Evolutionary conservation across 2,113 vertebrate species (phyloP).

Genomic region (Notothenia rossii): DNA sequence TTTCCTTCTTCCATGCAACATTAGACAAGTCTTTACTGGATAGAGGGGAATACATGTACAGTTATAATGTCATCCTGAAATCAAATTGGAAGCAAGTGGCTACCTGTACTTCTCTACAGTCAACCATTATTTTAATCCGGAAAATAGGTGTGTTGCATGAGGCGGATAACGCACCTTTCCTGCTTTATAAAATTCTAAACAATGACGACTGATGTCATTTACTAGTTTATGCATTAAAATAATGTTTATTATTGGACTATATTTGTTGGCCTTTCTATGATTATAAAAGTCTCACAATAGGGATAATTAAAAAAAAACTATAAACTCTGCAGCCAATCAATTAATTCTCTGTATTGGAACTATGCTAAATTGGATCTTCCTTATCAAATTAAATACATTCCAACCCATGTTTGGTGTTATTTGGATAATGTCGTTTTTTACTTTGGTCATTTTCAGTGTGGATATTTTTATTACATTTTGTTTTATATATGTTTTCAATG

Average conservation of each 20-base stretch:
- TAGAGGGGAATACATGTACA: neutral
- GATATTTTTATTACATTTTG: too few species aligned
- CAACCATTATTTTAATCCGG: neutral
- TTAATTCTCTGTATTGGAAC: too few species aligned
- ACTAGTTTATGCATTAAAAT: neutral
- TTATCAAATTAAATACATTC: too few species aligned
- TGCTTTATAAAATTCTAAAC: constrained; percentile 2
- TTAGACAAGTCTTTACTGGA: neutral
- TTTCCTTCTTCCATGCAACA: neutral
- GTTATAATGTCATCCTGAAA: neutral
- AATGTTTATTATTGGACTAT: neutral
- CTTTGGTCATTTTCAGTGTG: too few species aligned
- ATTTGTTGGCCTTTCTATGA: too few species aligned
- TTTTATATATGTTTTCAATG: too few species aligned
- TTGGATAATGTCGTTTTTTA: too few species aligned
- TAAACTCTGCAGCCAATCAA: too few species aligned
- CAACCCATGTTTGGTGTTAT: too few species aligned
- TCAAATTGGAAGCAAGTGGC: neutral
- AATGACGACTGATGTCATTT: neutral
- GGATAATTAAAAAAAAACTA: too few species aligned
- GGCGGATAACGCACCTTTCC: neutral
- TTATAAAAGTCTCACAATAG: too few species aligned
- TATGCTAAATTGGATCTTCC: too few species aligned
- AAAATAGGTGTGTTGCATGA: neutral
- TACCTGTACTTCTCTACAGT: neutral